Evolutionary conservation across 1,140 invertebrate genomes (phyloP).

Genomic region (Phymorhynchus buccinoides): DNA sequence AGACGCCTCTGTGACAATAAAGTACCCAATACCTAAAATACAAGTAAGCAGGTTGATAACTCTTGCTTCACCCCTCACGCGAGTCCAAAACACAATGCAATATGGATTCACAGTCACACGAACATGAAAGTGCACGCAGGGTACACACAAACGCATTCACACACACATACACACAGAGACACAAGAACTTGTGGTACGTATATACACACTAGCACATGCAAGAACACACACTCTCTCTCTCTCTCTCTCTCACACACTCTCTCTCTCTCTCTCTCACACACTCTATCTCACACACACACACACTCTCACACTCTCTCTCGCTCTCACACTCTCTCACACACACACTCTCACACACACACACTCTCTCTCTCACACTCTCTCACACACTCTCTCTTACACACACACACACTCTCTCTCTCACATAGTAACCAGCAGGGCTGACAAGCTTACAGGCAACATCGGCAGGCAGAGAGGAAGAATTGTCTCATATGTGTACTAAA

Average conservation of each 20-base stretch:
- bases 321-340: neutral
- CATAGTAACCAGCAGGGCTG: constrained; percentile 83
- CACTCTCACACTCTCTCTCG: neutral
- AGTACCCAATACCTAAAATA: no score
- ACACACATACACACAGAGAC: neutral
- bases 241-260: neutral
- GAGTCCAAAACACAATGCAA: no score
- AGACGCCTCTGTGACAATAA: no score
- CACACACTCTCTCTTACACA: neutral
- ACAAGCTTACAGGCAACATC: constrained; percentile 99
- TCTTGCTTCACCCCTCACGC: no score
- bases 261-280: neutral
- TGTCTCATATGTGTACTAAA: no score
- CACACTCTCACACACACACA: neutral
- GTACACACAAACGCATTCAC: neutral
- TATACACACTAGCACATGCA: neutral
- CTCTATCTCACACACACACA: constrained; percentile 12
- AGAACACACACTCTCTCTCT: neutral
- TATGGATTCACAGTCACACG: no score
- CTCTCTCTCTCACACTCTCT: neutral
- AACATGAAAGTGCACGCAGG: no score
- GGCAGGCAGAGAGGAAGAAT: constrained; percentile 87
- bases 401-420: neutral
- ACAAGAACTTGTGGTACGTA: neutral
- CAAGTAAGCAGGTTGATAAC: no score